phyloP scores from a whole-genome alignment of 2,797 vertebrate genomes.

The Hapalemur alaotrensis region DNA sequence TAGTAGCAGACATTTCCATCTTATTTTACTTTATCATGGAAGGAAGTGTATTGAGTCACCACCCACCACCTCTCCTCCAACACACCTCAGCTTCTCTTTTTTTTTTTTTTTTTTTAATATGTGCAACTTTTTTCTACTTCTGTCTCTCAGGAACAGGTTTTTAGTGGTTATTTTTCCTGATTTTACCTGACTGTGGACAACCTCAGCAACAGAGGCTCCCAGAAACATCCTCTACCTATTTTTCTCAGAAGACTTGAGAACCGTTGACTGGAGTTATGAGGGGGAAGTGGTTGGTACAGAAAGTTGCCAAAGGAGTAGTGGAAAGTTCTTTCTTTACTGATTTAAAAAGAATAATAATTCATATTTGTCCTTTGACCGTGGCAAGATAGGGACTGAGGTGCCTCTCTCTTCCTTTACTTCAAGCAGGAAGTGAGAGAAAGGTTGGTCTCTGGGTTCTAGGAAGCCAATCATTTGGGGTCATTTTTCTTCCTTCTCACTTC shows the following conservation, averaged over 20 bases:
- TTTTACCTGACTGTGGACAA: slow-evolving; percentile 19
- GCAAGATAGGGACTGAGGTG: background rate
- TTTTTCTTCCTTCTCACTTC: background rate
- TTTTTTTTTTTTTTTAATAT: background rate
- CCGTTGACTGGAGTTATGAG: background rate
- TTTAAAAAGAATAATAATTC: background rate
- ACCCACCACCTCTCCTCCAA: background rate
- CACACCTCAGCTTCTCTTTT: background rate
- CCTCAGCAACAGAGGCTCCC: background rate
- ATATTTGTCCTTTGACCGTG: background rate
- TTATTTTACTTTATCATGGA: background rate
- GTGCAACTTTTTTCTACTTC: background rate
- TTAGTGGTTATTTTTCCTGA: background rate
- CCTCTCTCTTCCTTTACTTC: background rate
- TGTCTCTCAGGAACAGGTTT: background rate
- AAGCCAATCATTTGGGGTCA: background rate
- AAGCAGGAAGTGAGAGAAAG: background rate
- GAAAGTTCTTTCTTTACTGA: background rate
- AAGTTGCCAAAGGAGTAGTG: background rate
- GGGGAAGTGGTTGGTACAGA: background rate
- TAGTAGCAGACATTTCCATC: background rate
- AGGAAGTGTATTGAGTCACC: background rate
- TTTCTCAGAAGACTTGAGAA: slow-evolving; percentile 48
- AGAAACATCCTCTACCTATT: background rate
- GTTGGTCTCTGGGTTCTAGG: background rate